Base-by-base conservation (phyloP, 2,888 invertebrate genomes). In the Muschampia plurimacula region DNA sequence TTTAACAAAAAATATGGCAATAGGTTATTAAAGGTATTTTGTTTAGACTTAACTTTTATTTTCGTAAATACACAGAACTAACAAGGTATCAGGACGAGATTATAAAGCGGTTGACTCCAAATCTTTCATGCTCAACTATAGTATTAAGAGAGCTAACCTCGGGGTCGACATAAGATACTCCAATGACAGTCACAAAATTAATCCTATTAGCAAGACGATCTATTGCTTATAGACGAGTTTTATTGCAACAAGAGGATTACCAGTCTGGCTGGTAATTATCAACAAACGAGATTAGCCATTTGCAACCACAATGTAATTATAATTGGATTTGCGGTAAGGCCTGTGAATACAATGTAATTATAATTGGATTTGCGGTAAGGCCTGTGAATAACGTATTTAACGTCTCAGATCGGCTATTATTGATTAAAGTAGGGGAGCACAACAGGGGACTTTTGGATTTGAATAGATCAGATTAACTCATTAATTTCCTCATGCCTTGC, bases 271-370 rank as follows among this genome's bases (percentile, higher is more conserved):
- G 44, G 13, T 41, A 41, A 44, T 59, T 67, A 66, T 55, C 39
- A 15, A 41, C 67, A 57, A 67, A 67, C 28, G 28, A 67, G 67
- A 67, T 67, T 59, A 67, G 44, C 28, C 57, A 41, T 59, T 67
- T 44, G 55, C 66, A 52, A 28, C 57, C 59, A 67, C 67, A 67
- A 13, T 67, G 57, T 67, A 59, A 67, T 59, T 67, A 44, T 67
- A 59, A 67, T 67, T 67, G 67, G 59, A 67, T 67, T 32, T 44
- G 67, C 28, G 32, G 57, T 57, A 28, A 57, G 28, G 57, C 28
- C 12, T 32, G 28, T 28, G 22, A 57, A 57, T 57, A 57, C 67
- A 67, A 13, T 67, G 57, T 67, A 59, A 67, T 59, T 67, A 44
- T 67, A 59, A 67, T 67, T 67, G 67, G 59, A 67, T 67, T 32